Evolutionary conservation across 1,140 invertebrate genomes (phyloP), one percentile per base, ranked within the genome.

Genomic region (Samia ricini): DNA sequence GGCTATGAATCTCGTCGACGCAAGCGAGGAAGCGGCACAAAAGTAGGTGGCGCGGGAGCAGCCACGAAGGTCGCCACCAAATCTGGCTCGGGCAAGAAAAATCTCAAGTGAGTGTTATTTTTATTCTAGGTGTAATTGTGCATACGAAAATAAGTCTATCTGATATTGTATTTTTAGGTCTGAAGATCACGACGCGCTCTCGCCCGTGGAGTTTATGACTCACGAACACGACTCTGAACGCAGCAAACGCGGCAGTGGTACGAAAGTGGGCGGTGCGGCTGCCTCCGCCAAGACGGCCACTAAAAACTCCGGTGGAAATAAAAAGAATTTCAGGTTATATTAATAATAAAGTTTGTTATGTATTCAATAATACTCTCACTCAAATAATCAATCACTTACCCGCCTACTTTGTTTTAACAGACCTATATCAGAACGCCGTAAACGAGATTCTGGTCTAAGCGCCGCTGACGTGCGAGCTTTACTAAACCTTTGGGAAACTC

Each of bases 401-500:
- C n/a, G n/a, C n/a, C n/a, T 10, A 49, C 18, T 5, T n/a, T 29
- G 18, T 66, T 76, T 21, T 64, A 29, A 42, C 48, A 88, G 85
- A 64, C 79, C 85, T n/a, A 79, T 85, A 50, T 86, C 83, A 18
- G 88, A 88, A 60, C 83, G 88, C 24, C 85, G 85, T 63, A 91
- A 91, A 64, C 74, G 90, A 52, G 89, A 91, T 58, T 91, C 89
- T 20, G 88, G 84, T 22, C 72, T 91, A n/a, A 89, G 88, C 62
- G 88, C 88, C 4, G 86, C 89, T 59, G 90, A 91, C 64, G 85
- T 91, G 4, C 74, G 89, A 66, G 85, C 89, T 56, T 70, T 91
- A 4, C 72, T 91, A 10, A 90, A 89, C 58, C 70, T 91, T 36
- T 91, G 89, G 89, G 90, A 91, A 76, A 87, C 89, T 18, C 88